Base-by-base conservation (phyloP, 1,140 invertebrate species). In the Pogonomyrmex barbatus region DNA sequence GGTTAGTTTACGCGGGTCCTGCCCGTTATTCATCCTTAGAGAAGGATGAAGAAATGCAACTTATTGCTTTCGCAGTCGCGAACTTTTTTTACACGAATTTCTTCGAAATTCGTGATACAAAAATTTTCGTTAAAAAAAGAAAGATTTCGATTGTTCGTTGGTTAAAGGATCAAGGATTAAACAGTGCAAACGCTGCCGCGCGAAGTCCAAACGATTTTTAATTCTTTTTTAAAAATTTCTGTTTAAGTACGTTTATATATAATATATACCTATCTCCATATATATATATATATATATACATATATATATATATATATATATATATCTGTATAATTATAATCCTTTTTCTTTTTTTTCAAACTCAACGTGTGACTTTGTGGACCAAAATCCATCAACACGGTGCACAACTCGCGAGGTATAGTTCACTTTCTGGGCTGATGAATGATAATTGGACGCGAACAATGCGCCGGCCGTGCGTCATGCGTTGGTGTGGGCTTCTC, bases 361-460 rank as follows among this genome's bases (percentile, higher is more conserved):
- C 17, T 89, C 63, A 82, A 73, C 68, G 39, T 10, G 73, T 73
- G 65, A 87, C 58, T 73, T 5, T 85, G 47, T 12, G 50, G 88
- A 62, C 60, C 50, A 33, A 10, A 10, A 3, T 17, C 52, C 6
- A 36, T 58, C 33, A 33, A 10, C 6, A 54, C 56, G 33, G 0
- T 42, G 30, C 4, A 42, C 2, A 12, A 52, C 14, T 9, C 6
- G 4, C 45, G 12, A 81, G 42, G 3, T 36, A 36, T 42, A 8
- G 33, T 82, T 93, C 96, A 97, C 95, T 98, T 98, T 91, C 97
- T 96, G 60, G 98, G 98, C 90, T 98, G 98, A 92, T 98, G 96
- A 84, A 96, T 96, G 5, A 95, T 89, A 45, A 95, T 94, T 5
- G 97, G 95, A 96, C 97, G 95, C 95, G 96, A 91, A 95, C 94